These are phyloP conservation scores for Pollenia amentaria DNA, from an alignment of 2,888 invertebrate species.

Conservation along the genomic window DNA sequence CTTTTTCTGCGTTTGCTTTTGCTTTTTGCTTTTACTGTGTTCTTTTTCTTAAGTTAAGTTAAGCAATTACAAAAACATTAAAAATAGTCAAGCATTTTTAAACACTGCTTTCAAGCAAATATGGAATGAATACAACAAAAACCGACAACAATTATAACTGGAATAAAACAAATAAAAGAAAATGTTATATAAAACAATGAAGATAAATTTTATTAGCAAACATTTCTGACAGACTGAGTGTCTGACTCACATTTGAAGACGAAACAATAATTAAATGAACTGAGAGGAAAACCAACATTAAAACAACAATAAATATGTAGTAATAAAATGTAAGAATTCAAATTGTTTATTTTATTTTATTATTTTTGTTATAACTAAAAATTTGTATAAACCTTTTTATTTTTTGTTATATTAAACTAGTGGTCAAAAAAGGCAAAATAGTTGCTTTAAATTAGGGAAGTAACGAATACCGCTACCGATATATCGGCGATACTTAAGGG, in stretches of 20 bases:
- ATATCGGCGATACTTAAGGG: too few species aligned
- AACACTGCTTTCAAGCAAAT: conserved; percentile 32
- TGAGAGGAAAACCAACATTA: conserved; percentile 10
- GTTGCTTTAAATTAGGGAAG: too few species aligned
- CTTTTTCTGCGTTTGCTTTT: too few species aligned
- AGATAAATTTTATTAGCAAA: conserved; percentile 63
- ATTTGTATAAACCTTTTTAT: neutral
- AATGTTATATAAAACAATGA: conserved; percentile 35
- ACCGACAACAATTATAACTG: conserved; percentile 16
- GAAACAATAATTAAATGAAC: conserved; percentile 9
- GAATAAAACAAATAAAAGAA: conserved; percentile 23
- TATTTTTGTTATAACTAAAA: neutral
- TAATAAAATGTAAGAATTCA: conserved; percentile 24
- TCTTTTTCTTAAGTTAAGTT: too few species aligned
- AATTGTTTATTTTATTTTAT: conserved; percentile 26
- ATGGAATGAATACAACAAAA: neutral
- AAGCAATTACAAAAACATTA: too few species aligned
- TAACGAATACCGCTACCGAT: too few species aligned
- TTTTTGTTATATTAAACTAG: neutral
- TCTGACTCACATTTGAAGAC: conserved; percentile 3
- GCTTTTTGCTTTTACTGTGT: too few species aligned
- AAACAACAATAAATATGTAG: conserved; percentile 28
- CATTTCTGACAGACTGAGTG: conserved; percentile 21
- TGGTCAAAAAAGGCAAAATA: neutral
- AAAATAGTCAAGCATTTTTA: too few species aligned